Evolutionary conservation across 2,797 vertebrate genomes (phyloP), one percentile per base, ranked within the genome.

Genomic region (Dicrostonyx torquatus): DNA sequence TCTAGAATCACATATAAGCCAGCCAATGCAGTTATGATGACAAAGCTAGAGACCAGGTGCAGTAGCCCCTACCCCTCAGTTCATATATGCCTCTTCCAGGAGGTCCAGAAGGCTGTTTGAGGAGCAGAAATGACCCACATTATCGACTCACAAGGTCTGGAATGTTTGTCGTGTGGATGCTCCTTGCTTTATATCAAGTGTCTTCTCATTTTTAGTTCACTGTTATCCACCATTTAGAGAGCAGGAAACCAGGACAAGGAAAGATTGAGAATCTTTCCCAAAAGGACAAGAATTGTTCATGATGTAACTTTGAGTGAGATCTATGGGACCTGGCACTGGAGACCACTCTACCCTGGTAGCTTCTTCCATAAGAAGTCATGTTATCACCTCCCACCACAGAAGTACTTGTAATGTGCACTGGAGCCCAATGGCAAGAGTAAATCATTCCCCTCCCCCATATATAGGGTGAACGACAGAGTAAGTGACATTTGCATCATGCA

Each of bases 1-100:
- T 93, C 89, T 93, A 94, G 87, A 95, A 93, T 82, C 62, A 78
- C 84, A 94, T 3, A 40, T n/a, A 89, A 89, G 86, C 95, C 78
- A 89, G 37, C 50, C 55, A 73, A 48, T 26, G 50, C 7, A 78
- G 20, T 91, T 89, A 86, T 4, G 10, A n/a, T 94, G 75, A 93
- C 50, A 68, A 89, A 77, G 40, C 48, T 11, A 84, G 72, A 93
- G 91, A 91, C 20, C 31, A 89, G 66, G 11, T 48, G 29, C 53
- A 37, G 22, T 55, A 68, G 48, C 58, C 43, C 45, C 43, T 50
- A 73, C 72, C 64, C 40, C 88, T 43, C 8, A 45, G 29, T n/a
- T 53, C 6, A 8, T 60, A 8, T 72, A 48, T 72, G 11, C 48
- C 6, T 72, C 48, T 80, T 91, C n/a, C 72, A 18, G 5, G 37